A percentile compares a stretch with the other conserved stretches of the same genome.
Conservation (phyloP, 2,888 invertebrate species). For the Nebria salina region DNA sequence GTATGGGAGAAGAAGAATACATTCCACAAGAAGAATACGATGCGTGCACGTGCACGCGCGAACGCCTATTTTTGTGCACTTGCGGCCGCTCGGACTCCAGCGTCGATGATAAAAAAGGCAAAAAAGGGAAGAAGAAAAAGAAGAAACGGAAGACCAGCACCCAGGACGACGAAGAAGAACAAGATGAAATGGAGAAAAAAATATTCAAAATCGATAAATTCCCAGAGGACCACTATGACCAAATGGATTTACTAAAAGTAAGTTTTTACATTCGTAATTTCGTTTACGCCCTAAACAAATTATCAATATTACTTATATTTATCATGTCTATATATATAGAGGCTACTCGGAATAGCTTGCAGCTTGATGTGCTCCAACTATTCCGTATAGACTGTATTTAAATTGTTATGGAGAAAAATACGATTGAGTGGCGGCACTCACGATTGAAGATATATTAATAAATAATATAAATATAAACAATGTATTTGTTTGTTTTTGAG, state of each 20-base stretch:
- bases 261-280: background rate
- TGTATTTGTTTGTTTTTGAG: conserved; percentile 48
- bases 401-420: no score
- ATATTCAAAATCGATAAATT: conserved; percentile 55
- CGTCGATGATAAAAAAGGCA: background rate
- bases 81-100: background rate
- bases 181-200: conserved; percentile 49
- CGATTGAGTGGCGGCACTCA: no score
- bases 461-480: no score
- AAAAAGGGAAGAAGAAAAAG: background rate
- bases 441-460: no score
- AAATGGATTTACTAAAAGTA: conserved; percentile 54
- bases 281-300: no score
- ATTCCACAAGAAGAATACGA: background rate
- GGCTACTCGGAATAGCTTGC: no score
- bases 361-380: no score
- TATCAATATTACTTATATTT: background rate
- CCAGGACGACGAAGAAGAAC: conserved; percentile 28
- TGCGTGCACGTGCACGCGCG: background rate
- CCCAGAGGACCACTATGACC: conserved; percentile 51
- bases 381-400: no score
- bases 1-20: background rate
- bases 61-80: background rate
- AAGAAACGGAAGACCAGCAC: conserved; percentile 28
- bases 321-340: background rate